Evolutionary conservation across 2,797 vertebrate genomes (phyloP), one percentile per base, ranked within the genome.

Genomic region (Crax fasciolata): DNA sequence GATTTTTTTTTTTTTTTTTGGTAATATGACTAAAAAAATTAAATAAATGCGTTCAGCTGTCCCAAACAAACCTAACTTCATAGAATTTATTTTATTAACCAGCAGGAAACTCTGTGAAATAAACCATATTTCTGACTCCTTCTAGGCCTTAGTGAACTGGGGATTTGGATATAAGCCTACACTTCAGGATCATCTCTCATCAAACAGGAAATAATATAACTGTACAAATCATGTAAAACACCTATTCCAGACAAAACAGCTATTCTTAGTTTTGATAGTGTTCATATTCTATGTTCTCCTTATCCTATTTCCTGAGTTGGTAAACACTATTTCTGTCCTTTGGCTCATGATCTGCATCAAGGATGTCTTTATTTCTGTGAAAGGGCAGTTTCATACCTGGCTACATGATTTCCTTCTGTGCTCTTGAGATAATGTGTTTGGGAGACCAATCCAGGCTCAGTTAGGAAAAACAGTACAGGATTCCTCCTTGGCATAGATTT

Each of bases 231-330:
- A 20, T 58, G 70, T 79, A 66, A 89, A 91, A 88, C 87, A 94
- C 80, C 73, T 91, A 67, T 95, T 94, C 58, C 51, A 93, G 91
- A 94, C 83, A 90, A 94, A 94, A 86, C 51, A 86, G 52, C 32
- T 95, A 19, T 93, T 91, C 66, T 86, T 78, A 66, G 46, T 84
- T 95, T 88, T 90, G 90, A 59, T 81, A 61, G 85, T 73, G 48
- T 86, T 94, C 91, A 18, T 86, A 19, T 48, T 90, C 32, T 70
- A 12, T 6, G 0, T 81, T 81, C 28, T 86, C 35, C 79, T 91
- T 63, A 84, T 84, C 28, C 51, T 8, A 3, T 81, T 93, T 95
- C 76, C 83, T 78, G 43, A 88, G 54, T 1, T 89, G 89, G 57
- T 89, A 92, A 89, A 73, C 32, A 27, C 14, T 79, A 2, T 82